A percentile compares a stretch with the other conserved stretches of the same genome.
Conservation (phyloP, 1,140 invertebrate genomes). For the Coenobita brevimanus region DNA sequence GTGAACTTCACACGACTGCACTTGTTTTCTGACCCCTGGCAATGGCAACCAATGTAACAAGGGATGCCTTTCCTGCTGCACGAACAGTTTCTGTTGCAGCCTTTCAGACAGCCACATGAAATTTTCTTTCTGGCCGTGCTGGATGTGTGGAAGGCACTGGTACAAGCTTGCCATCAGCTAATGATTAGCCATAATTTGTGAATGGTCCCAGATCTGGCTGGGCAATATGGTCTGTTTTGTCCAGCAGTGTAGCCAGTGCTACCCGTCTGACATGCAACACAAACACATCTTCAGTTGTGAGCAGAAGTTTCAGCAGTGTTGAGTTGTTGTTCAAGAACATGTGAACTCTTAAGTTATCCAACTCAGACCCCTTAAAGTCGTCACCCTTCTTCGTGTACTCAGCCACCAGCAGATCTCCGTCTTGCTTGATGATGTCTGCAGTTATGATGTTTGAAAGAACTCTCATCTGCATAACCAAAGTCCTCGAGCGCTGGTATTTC, state of each 20-base stretch:
- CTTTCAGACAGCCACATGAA: no score
- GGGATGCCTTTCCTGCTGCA: no score
- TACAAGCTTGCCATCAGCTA: slow-evolving; percentile 18
- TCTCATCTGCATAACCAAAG: not conserved
- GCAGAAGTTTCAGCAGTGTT: not conserved
- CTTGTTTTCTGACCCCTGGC: slow-evolving; percentile 4
- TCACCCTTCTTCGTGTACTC: slow-evolving; percentile 21
- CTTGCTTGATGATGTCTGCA: not conserved
- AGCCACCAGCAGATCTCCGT: slow-evolving; percentile 23
- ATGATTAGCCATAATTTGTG: slow-evolving; percentile 12
- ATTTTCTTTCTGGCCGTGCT: no score
- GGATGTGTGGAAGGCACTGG: no score
- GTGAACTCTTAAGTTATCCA: slow-evolving; percentile 1
- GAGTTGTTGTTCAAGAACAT: slow-evolving; percentile 18
- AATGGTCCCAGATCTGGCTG: no score
- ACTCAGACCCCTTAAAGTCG: slow-evolving; percentile 18
- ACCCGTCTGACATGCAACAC: no score
- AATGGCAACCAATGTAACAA: slow-evolving; percentile 14
- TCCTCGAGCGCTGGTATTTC: slow-evolving; percentile 8
- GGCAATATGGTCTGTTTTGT: slow-evolving; percentile 16
- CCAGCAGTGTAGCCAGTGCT: slow-evolving; percentile 9
- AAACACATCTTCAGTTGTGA: slow-evolving; percentile 1
- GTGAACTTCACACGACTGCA: slow-evolving; percentile 5
- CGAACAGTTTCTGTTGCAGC: no score
- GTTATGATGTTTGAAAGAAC: not conserved